Base-by-base conservation (phyloP, 2,113 vertebrate species). In the Channa argus region DNA sequence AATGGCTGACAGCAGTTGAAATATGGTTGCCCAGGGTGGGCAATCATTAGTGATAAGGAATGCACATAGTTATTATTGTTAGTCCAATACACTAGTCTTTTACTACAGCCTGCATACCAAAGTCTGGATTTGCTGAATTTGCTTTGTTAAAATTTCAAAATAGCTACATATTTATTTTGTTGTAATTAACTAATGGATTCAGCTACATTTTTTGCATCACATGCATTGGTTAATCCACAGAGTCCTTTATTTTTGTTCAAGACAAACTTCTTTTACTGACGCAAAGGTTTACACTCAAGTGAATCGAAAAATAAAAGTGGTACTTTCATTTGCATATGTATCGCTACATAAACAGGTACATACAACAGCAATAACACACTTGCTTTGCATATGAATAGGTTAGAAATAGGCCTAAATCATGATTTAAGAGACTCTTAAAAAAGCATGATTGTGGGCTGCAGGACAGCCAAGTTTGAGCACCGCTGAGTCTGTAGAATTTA, bases 341-440 rank as follows among this genome's bases (percentile, higher is more conserved):
- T 77, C 5, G 1, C 52, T 13, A 74, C 61, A 45, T 53, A 71
- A 83, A 80, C 63, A 78, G 66, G 58, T 84, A 56, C 69, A 62
- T 43, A 65, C 51, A 74, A 44, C 60, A 64, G 62, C 46, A 43
- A 61, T 71, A 63, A 51, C 43, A 44, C 1, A 2, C 66, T 65
- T 9, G 15, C 41, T 84, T 82, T 72, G 73, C 73, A 85, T 85
- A 51, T 79, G 60, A 87, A 87, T 85, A 53, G 69, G 36, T 69
- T 62, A 60, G 69, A 69, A 73, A 79, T 50, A 43, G 36, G 44
- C 39, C 62, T 78, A 46, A 59, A 63, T 79, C 67, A 75, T 38
- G 46, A 56, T 49, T 62, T 49, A 50, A 45, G 6, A 49, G 55
- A 69, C 51, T 58, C 51, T 56, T 43, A 55, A 59, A 81, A 53